Conservation (phyloP, 2,888 invertebrate species). For the Lithophane leautieri region DNA sequence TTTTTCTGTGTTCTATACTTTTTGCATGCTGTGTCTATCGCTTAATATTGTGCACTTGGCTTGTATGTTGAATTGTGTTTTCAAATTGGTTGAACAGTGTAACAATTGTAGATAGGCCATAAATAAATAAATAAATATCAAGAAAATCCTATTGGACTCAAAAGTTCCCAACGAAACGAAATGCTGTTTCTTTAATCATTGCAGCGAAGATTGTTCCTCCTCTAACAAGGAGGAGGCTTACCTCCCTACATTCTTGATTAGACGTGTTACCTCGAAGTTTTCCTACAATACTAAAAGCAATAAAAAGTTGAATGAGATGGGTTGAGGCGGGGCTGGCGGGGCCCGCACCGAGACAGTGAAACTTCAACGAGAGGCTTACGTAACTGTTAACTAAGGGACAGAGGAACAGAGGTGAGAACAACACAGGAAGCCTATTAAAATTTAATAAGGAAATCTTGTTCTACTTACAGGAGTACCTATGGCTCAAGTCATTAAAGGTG, state of each 20-base stretch:
- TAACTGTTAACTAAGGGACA: slow-evolving; percentile 69
- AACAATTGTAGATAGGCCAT: too few relatives aligned
- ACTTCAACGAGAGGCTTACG: slow-evolving; percentile 81
- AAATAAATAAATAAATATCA: too few relatives aligned
- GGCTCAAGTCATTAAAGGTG: not conserved
- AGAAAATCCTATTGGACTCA: too few relatives aligned
- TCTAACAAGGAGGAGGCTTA: slow-evolving; percentile 11
- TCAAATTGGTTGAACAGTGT: too few relatives aligned
- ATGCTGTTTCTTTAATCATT: not conserved
- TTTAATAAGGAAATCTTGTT: slow-evolving; percentile 30
- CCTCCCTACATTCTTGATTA: slow-evolving; percentile 46
- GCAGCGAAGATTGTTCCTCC: not conserved
- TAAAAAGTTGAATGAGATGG: slow-evolving; percentile 75
- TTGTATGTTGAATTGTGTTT: too few relatives aligned
- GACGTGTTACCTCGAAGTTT: slow-evolving; percentile 24
- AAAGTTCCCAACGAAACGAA: not conserved
- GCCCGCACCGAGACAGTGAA: slow-evolving; percentile 69
- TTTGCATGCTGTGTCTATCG: too few relatives aligned
- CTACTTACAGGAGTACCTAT: not conserved
- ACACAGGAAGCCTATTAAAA: slow-evolving; percentile 43
- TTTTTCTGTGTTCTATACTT: too few relatives aligned
- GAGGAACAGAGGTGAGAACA: slow-evolving; percentile 27
- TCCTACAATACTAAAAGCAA: slow-evolving; percentile 61
- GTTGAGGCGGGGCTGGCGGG: slow-evolving; percentile 48
- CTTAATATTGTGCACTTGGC: too few relatives aligned